A percentile compares a stretch with the other conserved stretches of the same genome.
phyloP scores from a whole-genome alignment of 2,797 vertebrate species.

The Emydoidea blandingii region DNA sequence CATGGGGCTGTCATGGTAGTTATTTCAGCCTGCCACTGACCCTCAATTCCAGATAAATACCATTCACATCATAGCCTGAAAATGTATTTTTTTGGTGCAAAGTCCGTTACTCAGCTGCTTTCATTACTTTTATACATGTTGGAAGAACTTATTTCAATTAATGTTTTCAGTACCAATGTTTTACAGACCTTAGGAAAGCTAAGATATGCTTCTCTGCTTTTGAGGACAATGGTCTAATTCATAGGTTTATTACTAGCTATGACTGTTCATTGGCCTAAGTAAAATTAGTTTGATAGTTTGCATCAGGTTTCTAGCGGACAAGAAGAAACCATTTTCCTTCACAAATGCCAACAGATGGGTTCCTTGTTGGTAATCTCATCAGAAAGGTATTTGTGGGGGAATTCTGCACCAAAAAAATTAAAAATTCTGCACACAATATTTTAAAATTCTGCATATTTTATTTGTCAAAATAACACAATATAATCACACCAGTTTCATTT shows the following conservation, averaged over 20 bases:
- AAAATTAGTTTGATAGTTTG: not conserved
- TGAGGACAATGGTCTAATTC: not conserved
- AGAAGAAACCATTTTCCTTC: not conserved
- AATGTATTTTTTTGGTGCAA: not conserved
- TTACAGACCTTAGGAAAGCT: not conserved
- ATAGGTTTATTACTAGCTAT: not conserved
- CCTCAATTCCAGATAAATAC: not conserved
- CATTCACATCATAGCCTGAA: not conserved
- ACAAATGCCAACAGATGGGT: not conserved
- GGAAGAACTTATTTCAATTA: not conserved
- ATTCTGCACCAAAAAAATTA: no score
- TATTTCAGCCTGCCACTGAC: not conserved
- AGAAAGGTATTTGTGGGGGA: not conserved
- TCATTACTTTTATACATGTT: not conserved
- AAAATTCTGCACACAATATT: no score
- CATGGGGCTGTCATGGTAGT: not conserved
- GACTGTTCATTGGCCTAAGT: not conserved
- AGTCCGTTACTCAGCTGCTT: conserved; percentile 3
- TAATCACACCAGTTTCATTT: no score
- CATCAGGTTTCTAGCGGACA: not conserved
- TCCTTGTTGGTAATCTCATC: not conserved
- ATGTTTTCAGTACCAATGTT: not conserved
- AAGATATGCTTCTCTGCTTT: not conserved
- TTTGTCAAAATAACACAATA: no score
- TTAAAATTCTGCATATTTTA: no score